Conservation (phyloP, 2,797 vertebrate species). For the Gadopsis bispinosus region DNA sequence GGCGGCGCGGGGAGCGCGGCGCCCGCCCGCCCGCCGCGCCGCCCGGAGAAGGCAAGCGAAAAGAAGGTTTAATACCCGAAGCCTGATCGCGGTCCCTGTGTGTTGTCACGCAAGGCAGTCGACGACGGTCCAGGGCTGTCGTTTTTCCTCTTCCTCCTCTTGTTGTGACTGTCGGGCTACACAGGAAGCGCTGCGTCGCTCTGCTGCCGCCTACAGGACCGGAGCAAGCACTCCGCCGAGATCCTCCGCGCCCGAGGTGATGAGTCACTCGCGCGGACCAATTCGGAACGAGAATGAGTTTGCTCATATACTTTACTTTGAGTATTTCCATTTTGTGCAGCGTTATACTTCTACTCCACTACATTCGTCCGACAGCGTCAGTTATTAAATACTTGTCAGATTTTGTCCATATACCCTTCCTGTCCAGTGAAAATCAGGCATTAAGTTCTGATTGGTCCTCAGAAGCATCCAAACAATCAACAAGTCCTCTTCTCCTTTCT, state of each 20-base stretch:
- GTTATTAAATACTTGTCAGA: no score
- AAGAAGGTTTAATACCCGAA: constrained; percentile 72
- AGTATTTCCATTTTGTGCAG: no score
- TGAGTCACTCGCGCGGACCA: constrained; percentile 18
- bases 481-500: no score
- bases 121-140: constrained; percentile 83
- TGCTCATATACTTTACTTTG: no score
- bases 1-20: not conserved
- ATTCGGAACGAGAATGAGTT: no score
- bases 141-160: constrained; percentile 85
- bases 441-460: no score
- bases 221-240: constrained; percentile 59
- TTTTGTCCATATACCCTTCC: no score
- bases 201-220: constrained; percentile 72
- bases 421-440: no score
- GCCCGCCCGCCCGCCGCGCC: not conserved
- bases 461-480: no score
- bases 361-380: no score
- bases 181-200: constrained; percentile 66
- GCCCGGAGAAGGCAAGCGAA: not conserved
- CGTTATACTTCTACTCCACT: no score
- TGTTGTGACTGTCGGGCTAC: constrained; percentile 75
- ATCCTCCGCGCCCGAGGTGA: rapidly evolving
- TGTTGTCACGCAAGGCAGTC: constrained; percentile 84
- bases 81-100: constrained; percentile 77